Evolutionary conservation across 2,888 invertebrate species (phyloP), one percentile per base, ranked within the genome.

Genomic region (Acleris sparsana): DNA sequence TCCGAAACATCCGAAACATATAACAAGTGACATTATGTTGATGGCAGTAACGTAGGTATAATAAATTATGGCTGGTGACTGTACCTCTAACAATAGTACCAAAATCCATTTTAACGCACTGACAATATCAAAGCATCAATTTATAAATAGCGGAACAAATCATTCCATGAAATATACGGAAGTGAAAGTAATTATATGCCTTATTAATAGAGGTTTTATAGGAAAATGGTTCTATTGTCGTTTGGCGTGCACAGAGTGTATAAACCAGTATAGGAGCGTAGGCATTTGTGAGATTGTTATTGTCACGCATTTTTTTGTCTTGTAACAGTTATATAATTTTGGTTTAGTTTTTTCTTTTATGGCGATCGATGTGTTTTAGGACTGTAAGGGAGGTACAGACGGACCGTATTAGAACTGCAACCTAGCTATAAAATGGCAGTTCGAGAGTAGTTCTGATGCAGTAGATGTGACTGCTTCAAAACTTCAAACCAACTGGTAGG

Each of bases 141-240:
- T 57, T 43, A 17, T 46, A 9, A 46, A 57, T 46, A 17, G 57
- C 49, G 49, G 55, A 62, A 62, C 62, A 33, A 49, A 62, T 49
- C 39, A 25, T 33, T 33, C 11, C 57, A 11, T n/a, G n/a, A 13
- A 51, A 43, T 16, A 43, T 49, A 56, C 13, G 62, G 56, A 56
- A 56, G 56, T 16, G 51, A 56, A 63, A 56, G 56, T 51, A 56
- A 63, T 63, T 63, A 56, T 57, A 63, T 53, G 33, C 46, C 57
- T 58, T 58, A 53, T 63, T 63, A 53, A 63, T 63, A 53, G 22
- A 22, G 49, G 49, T 20, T 62, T 43, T 62, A 57, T 57, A 63
- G 52, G 43, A 52, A 57, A 49, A 57, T 56, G 16, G 29, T 20
- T 44, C 52, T 57, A 57, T 52, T 52, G 63, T 57, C 63, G 44